A percentile compares a stretch with the other conserved stretches of the same genome.
These are phyloP conservation scores for Enhydra lutris DNA, from an alignment of 2,113 vertebrate species.

Conservation along the genomic window DNA sequence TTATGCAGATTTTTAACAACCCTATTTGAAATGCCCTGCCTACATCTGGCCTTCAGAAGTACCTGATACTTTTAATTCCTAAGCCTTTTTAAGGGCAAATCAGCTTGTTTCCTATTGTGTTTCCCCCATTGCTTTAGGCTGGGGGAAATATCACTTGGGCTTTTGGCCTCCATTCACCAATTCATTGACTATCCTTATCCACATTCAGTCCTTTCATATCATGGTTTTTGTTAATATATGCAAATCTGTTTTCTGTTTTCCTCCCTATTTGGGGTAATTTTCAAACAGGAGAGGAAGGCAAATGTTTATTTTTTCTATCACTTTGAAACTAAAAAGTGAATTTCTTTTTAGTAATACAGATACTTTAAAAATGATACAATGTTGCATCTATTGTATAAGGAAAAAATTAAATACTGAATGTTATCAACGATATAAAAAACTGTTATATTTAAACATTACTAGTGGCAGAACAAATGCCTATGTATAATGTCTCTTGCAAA, in stretches of 20 bases:
- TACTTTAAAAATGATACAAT: slow-evolving; percentile 8
- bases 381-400: background rate
- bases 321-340: slow-evolving; percentile 12
- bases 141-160: no score
- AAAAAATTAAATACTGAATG: background rate
- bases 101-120: background rate
- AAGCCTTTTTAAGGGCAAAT: background rate
- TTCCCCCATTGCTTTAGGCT: background rate
- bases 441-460: background rate
- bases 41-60: background rate
- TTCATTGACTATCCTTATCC: background rate
- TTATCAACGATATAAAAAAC: background rate
- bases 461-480: background rate
- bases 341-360: background rate
- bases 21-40: background rate
- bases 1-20: background rate
- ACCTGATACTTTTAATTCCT: background rate
- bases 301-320: background rate
- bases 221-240: background rate
- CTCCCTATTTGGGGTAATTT: background rate
- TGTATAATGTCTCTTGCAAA: slow-evolving; percentile 20
- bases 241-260: slow-evolving; percentile 30
- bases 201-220: background rate
- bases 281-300: background rate
- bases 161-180: background rate